Percentiles rank a stretch among this genome's conserved stretches.
Conservation (phyloP, 2,113 vertebrate genomes). For the Peucedramus taeniatus region DNA sequence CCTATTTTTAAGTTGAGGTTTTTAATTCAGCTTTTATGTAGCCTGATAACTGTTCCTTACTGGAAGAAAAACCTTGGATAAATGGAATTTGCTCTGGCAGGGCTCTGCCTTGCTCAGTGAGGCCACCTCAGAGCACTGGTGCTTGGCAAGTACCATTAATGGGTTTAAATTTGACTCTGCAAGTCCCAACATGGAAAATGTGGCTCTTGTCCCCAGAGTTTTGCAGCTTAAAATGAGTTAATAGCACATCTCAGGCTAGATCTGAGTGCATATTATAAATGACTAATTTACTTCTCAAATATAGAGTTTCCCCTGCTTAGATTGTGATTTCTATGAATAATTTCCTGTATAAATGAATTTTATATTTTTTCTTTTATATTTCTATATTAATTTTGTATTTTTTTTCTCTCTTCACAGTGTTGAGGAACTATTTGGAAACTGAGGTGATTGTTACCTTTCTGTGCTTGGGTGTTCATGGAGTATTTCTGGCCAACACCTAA, state of each 20-base stretch:
- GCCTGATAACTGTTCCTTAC: neutral
- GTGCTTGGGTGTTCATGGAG: neutral
- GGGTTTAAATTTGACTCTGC: neutral
- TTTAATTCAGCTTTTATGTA: neutral
- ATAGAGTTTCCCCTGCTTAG: neutral
- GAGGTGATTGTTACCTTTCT: neutral
- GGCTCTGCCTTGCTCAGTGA: neutral
- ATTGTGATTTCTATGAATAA: neutral
- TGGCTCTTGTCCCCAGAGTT: neutral
- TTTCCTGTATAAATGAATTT: neutral
- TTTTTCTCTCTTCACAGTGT: fast-evolving
- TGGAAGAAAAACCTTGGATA: neutral
- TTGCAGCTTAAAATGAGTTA: neutral
- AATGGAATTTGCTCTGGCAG: neutral
- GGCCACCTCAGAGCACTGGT: fast-evolving
- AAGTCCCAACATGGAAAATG: neutral
- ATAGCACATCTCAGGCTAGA: neutral
- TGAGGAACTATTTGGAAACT: neutral
- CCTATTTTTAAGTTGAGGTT: neutral
- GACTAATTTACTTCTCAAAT: neutral
- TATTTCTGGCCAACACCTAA: neutral
- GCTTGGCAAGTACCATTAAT: neutral
- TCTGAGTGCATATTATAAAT: neutral
- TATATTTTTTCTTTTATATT: too few relatives aligned
- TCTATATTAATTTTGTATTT: too few relatives aligned